phyloP scores from a whole-genome alignment of 2,113 vertebrate species.

The Ictalurus punctatus region DNA sequence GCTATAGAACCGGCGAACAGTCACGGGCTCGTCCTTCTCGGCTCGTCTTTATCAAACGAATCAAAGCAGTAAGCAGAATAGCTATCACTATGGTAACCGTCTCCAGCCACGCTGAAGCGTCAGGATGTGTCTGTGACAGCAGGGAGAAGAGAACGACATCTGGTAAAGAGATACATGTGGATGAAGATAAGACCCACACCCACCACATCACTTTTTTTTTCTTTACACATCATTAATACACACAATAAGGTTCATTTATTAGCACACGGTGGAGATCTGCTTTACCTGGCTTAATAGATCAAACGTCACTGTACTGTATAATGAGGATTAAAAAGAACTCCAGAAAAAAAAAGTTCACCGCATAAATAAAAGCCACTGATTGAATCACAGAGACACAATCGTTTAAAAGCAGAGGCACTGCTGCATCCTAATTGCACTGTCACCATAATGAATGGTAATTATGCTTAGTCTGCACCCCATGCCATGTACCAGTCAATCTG shows the following conservation, averaged over 20 bases:
- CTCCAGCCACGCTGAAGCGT: slow-evolving; percentile 9
- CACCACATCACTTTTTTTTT: background rate
- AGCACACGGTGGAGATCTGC: background rate
- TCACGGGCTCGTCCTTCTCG: background rate
- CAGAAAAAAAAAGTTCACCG: background rate
- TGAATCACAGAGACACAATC: background rate
- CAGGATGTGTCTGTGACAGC: background rate
- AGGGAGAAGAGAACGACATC: background rate
- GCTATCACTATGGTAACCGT: slow-evolving; percentile 14
- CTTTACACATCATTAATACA: background rate
- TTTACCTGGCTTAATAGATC: background rate
- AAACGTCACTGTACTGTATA: background rate
- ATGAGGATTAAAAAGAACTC: background rate
- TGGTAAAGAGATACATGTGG: slow-evolving; percentile 23
- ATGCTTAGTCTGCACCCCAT: background rate
- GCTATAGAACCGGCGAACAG: background rate
- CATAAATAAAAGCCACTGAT: background rate
- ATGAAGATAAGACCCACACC: slow-evolving; percentile 2
- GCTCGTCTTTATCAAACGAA: slow-evolving; percentile 12
- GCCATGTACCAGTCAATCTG: background rate
- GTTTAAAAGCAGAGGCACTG: slow-evolving; percentile 2
- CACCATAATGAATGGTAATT: background rate
- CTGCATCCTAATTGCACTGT: slow-evolving; percentile 4
- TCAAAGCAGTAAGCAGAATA: slow-evolving; percentile 17
- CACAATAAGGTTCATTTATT: background rate